Evolutionary conservation across 2,797 vertebrate genomes (phyloP).

Genomic region (Mus minutoides): DNA sequence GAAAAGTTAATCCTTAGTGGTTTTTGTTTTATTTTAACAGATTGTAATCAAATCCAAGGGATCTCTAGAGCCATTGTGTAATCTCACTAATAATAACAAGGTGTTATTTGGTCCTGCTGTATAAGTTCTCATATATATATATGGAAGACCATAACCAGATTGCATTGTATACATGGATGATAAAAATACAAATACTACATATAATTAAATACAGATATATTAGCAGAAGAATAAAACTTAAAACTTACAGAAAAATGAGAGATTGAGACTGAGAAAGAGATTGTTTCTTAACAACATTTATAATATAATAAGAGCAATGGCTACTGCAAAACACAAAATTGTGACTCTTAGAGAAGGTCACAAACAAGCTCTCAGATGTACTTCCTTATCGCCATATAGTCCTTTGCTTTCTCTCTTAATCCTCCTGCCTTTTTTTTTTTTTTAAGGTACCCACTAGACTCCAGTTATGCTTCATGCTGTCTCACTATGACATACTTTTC

Average conservation of each 20-base stretch:
- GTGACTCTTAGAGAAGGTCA: background rate
- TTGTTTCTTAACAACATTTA: background rate
- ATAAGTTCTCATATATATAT: background rate
- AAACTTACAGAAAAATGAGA: background rate
- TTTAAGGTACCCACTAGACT: too few relatives aligned
- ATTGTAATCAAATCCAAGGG: background rate
- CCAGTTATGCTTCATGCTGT: background rate
- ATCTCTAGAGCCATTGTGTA: background rate
- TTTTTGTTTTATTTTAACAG: background rate
- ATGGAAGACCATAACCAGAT: background rate
- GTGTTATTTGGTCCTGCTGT: too few relatives aligned
- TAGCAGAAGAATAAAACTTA: background rate
- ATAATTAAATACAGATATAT: background rate
- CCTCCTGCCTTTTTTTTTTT: background rate
- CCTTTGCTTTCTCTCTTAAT: background rate
- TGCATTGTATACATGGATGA: background rate
- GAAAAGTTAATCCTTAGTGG: background rate
- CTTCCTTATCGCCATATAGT: background rate
- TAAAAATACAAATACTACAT: background rate
- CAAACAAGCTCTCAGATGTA: background rate
- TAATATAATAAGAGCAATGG: background rate
- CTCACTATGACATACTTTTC: background rate
- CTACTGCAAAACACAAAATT: background rate
- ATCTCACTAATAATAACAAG: background rate
- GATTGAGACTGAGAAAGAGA: background rate